Evolutionary conservation across 1,140 invertebrate species (phyloP).

Genomic region (Hyphantria cunea): DNA sequence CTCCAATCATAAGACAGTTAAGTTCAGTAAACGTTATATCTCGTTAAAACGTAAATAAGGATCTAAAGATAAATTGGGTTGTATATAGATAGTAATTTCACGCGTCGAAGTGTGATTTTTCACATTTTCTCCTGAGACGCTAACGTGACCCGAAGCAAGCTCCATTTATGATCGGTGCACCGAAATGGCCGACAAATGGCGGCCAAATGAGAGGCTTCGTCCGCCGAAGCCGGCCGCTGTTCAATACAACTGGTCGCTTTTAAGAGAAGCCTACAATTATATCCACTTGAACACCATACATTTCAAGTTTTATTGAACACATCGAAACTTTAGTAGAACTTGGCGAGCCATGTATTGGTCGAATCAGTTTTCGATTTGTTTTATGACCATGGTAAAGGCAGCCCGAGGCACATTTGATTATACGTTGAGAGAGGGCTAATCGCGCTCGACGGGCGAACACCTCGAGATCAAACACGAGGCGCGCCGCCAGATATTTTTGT

Average conservation of each 20-base stretch:
- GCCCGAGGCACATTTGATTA: conserved; percentile 80
- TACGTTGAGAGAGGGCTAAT: conserved; percentile 80
- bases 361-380: conserved; percentile 18
- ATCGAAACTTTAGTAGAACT: background rate
- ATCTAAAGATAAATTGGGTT: conserved; percentile 16
- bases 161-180: conserved; percentile 79
- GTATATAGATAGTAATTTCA: conserved; percentile 56
- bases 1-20: no score
- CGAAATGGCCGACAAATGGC: conserved; percentile 80
- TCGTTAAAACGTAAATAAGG: conserved; percentile 13
- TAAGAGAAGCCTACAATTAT: conserved; percentile 28
- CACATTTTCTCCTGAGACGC: conserved; percentile 73
- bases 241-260: conserved; percentile 56
- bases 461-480: conserved; percentile 81
- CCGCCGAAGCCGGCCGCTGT: conserved; percentile 62
- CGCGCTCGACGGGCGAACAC: conserved; percentile 78
- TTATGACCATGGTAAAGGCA: conserved; percentile 41
- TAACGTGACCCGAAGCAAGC: conserved; percentile 76
- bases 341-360: conserved; percentile 42
- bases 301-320: conserved; percentile 25
- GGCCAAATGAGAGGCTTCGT: conserved; percentile 80
- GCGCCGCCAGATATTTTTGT: conserved; percentile 81
- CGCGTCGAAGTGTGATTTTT: conserved; percentile 76
- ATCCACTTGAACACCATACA: conserved; percentile 34
- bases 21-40: background rate